These are phyloP conservation scores for Perdita meconis DNA, from an alignment of 2,888 invertebrate species.

Conservation along the genomic window DNA sequence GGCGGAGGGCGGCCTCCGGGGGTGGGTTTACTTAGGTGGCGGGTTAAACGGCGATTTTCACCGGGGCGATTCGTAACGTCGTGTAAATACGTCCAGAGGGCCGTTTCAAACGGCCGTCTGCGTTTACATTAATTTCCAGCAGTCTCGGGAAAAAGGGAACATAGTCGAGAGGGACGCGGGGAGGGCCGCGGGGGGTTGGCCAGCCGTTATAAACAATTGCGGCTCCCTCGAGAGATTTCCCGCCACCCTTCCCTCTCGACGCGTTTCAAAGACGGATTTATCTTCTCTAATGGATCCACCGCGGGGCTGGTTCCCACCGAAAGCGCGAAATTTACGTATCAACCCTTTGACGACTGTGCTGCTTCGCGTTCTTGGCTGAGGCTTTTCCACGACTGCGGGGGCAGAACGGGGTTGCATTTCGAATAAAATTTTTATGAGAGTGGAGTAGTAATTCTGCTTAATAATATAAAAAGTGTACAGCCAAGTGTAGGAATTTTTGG, in stretches of 20 bases:
- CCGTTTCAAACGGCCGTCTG: slow-evolving; percentile 30
- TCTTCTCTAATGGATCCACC: slow-evolving; percentile 20
- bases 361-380: slow-evolving; percentile 22
- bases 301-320: slow-evolving; percentile 2
- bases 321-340: slow-evolving; percentile 31
- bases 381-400: too few relatives aligned
- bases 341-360: slow-evolving; percentile 25
- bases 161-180: too few relatives aligned
- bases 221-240: slow-evolving; percentile 11
- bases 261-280: slow-evolving; percentile 24
- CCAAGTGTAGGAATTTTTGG: slow-evolving; percentile 40
- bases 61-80: slow-evolving; percentile 44
- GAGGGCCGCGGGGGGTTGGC: too few relatives aligned
- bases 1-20: slow-evolving; percentile 42
- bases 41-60: slow-evolving; percentile 61
- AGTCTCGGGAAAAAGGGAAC: not conserved
- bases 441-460: too few relatives aligned
- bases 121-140: slow-evolving; percentile 44
- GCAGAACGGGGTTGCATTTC: too few relatives aligned
- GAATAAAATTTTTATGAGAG: too few relatives aligned
- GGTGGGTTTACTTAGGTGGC: slow-evolving; percentile 61
- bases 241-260: not conserved
- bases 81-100: slow-evolving; percentile 52
- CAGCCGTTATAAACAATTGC: slow-evolving; percentile 39
- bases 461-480: slow-evolving; percentile 3